Evolutionary conservation across 1,140 invertebrate genomes (phyloP), one percentile per base, ranked within the genome.

Genomic region (Cydia strobilella): DNA sequence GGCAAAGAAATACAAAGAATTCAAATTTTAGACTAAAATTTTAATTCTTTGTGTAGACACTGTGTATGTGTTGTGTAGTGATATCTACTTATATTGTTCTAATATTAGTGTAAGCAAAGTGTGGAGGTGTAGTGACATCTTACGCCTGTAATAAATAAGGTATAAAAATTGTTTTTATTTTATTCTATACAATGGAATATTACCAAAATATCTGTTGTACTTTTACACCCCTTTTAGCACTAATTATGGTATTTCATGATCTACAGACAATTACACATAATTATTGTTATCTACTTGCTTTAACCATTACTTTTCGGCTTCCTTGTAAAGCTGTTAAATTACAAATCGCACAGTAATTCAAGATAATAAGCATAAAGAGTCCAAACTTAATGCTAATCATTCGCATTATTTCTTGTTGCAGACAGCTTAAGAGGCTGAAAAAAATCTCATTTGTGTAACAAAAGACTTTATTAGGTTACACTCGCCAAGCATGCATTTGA

Each of bases 1-100:
- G 84, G 95, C 96, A 0, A 99, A 99, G 93, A 99, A 99, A 94
- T 99, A 99, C 94, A 99, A 99, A 93, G 98, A 99, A 89, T 99
- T 99, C 93, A 99, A 99, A 91, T 99, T 99, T 95, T 99, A 95
- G 94, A 31, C 1, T 35, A n/a, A n/a, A n/a, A n/a, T n/a, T n/a
- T n/a, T n/a, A n/a, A n/a, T n/a, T 31, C 0, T 31, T 31, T 27
- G 27, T 27, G 27, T 27, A 27, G 27, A 27, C 27, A 59, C 39
- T 12, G 39, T 72, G n/a, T 72, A n/a, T n/a, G 12, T 42, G 12
- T 42, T 31, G 31, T 31, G 69, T 75, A 72, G 74, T 72, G 83
- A 77, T 86, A 42, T 25, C 25, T 25, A 85, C 80, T 78, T 76
- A 81, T 48, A 45, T 72, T 73, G 76, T 79, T 79, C 75, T 76